Evolutionary conservation across 2,113 vertebrate genomes (phyloP), one percentile per base, ranked within the genome.

Genomic region (Oriolus oriolus): DNA sequence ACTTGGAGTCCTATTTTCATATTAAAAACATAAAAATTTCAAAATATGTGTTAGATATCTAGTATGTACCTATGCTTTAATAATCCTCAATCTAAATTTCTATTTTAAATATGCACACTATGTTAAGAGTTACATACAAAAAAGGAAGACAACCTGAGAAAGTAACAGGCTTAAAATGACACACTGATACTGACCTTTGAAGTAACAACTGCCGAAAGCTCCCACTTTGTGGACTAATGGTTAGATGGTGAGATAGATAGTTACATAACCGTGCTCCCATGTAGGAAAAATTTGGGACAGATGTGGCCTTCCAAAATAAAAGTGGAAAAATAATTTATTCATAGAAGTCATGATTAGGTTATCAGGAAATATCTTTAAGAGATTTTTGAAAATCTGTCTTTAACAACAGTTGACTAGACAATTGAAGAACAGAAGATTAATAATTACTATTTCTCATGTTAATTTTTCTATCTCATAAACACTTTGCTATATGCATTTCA

Each of bases 201-300:
- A 99, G 98, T 59, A 99, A 97, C 64, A 99, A 97, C 41, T 99
- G 98, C 19, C 99, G 97, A 91, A 99, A 99, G 98, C 98, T 99
- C 59, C 98, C 98, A 78, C 97, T 98, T 91, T 97, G 92, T 30
- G 98, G 98, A 91, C 96, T 99, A 96, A 99, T 96, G 17, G 94
- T 96, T 91, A 99, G 98, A 79, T 98, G 98, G 96, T 98, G 99
- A 76, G 99, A 99, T 57, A 99, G 97, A 90, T 99, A 98, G 97
- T 99, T 99, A 97, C 99, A 99, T 81, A 99, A 98, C n/a, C 99
- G 98, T 84, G 99, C 99, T 44, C 99, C 99, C 39, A 99, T 99
- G 94, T 99, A 99, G 6, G 99, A 98, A 84, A 99, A 99, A 97
- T 99, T 99, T 54, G 98, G 98, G 79, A 53, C 47, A 69, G 56